phyloP scores from a whole-genome alignment of 2,113 vertebrate genomes.

The Dicentrarchus labrax region DNA sequence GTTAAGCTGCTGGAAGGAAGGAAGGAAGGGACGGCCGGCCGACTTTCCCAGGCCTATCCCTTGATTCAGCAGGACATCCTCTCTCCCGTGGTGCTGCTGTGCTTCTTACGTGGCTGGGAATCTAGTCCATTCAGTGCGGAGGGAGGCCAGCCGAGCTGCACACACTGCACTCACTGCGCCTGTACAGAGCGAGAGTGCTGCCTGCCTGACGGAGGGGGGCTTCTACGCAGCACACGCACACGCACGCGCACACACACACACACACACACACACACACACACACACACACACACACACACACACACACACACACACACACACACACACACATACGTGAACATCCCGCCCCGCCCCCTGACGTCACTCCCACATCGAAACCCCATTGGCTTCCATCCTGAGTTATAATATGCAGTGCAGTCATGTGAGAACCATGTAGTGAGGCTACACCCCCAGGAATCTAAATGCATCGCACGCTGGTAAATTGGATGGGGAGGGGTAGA shows the following conservation, averaged over 20 bases:
- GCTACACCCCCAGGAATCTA: slow-evolving; percentile 67
- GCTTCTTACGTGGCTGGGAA: slow-evolving; percentile 92
- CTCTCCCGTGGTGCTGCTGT: slow-evolving; percentile 78
- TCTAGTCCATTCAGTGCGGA: slow-evolving; percentile 84
- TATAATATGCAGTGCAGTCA: slow-evolving; percentile 69
- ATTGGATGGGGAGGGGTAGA: slow-evolving; percentile 58
- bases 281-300: slow-evolving; percentile 35
- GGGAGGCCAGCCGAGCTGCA: slow-evolving; percentile 81
- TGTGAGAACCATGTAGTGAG: slow-evolving; percentile 70
- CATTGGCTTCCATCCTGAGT: slow-evolving; percentile 71
- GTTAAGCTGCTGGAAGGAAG: slow-evolving; percentile 54
- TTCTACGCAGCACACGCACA: slow-evolving; percentile 34
- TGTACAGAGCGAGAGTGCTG: slow-evolving; percentile 74
- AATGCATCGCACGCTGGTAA: slow-evolving; percentile 73
- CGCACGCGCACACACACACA: slow-evolving; percentile 9
- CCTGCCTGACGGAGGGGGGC: slow-evolving; percentile 52
- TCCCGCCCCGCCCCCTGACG: slow-evolving; percentile 73
- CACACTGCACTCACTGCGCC: slow-evolving; percentile 72
- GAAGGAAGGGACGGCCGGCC: slow-evolving; percentile 85
- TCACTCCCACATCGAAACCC: slow-evolving; percentile 58
- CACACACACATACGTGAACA: slow-evolving; percentile 13
- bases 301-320: background rate
- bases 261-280: slow-evolving; percentile 6
- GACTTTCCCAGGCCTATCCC: slow-evolving; percentile 86
- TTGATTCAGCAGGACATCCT: slow-evolving; percentile 88